phyloP scores from a whole-genome alignment of 2,888 invertebrate species.

The Patella ulyssiponensis region DNA sequence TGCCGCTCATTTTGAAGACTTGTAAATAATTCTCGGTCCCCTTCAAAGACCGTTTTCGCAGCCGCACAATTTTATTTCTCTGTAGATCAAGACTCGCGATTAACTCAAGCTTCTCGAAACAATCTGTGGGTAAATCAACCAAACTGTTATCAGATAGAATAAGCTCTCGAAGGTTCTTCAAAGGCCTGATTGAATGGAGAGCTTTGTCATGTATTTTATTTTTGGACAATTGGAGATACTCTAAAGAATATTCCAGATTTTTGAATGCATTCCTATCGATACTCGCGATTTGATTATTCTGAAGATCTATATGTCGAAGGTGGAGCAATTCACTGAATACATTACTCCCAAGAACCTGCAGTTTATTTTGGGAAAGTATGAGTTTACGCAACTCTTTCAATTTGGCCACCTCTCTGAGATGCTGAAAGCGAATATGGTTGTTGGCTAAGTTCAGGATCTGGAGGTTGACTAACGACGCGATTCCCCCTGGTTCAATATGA shows the following conservation, averaged over 20 bases:
- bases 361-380: slow-evolving; percentile 30
- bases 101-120: slow-evolving; percentile 24
- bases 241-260: slow-evolving; percentile 28
- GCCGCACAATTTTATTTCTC: slow-evolving; percentile 28
- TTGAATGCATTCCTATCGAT: slow-evolving; percentile 32
- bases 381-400: slow-evolving; percentile 31
- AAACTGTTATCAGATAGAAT: slow-evolving; percentile 32
- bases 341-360: slow-evolving; percentile 22
- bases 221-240: slow-evolving; percentile 27
- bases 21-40: slow-evolving; percentile 34
- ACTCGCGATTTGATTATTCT: slow-evolving; percentile 18
- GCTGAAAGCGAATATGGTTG: slow-evolving; percentile 27
- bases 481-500: slow-evolving; percentile 31
- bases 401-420: slow-evolving; percentile 24
- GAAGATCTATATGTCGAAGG: slow-evolving; percentile 26
- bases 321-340: slow-evolving; percentile 29
- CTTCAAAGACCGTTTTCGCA: slow-evolving; percentile 22
- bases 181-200: slow-evolving; percentile 21
- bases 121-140: slow-evolving; percentile 12
- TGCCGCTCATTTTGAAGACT: slow-evolving; percentile 30
- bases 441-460: slow-evolving; percentile 27
- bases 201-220: slow-evolving; percentile 28
- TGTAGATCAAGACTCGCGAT: slow-evolving; percentile 28
- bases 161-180: slow-evolving; percentile 33
- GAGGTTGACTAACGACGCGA: slow-evolving; percentile 29